Base-by-base conservation (phyloP, 2,797 vertebrate genomes). In the Lates japonicus region DNA sequence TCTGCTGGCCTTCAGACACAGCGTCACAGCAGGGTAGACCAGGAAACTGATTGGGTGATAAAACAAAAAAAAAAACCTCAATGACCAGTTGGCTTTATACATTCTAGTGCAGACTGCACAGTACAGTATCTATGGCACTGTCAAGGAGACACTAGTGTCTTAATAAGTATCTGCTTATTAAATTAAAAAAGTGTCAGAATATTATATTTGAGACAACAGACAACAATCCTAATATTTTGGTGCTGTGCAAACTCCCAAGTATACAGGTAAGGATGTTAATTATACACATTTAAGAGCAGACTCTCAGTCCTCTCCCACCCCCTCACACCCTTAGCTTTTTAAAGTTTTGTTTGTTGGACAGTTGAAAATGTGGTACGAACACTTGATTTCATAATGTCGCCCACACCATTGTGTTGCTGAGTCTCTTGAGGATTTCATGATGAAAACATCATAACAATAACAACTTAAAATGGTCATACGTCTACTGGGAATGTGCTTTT, bases 401-500 rank as follows among this genome's bases (percentile, higher is more conserved):
- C 41, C 73, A n/a, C 58, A 55, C 3, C 14, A 48, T 49, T 78
- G 70, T 74, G 71, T 39, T 11, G 11, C 8, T 46, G 51, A 7
- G 22, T 78, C 86, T 74, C 83, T 22, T 0, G 76, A 83, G 78
- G 54, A 39, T 61, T 55, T 58, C 0, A 41, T 75, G 62, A 57
- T 72, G n/a, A 82, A 88, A 74, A 35, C 5, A 68, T 58, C 14
- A 10, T 0, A 52, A 78, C 71, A 82, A 80, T 44, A 84, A 78
- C 77, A 79, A 16, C 16, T 66, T 69, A 29, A 74, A 68, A 42
- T 48, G 44, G 9, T 48, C 46, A 7, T 51, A 62, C 58, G 54
- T 87, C 58, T n/a, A 83, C 64, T 31, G 14, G 20, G 19, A 68
- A 7, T 64, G 52, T 11, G 19, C 8, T 12, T 58, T 60, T 49